Percentiles rank a stretch among this genome's conserved stretches.
phyloP scores from a whole-genome alignment of 2,888 invertebrate species.

The Yponomeuta plumbellus region DNA sequence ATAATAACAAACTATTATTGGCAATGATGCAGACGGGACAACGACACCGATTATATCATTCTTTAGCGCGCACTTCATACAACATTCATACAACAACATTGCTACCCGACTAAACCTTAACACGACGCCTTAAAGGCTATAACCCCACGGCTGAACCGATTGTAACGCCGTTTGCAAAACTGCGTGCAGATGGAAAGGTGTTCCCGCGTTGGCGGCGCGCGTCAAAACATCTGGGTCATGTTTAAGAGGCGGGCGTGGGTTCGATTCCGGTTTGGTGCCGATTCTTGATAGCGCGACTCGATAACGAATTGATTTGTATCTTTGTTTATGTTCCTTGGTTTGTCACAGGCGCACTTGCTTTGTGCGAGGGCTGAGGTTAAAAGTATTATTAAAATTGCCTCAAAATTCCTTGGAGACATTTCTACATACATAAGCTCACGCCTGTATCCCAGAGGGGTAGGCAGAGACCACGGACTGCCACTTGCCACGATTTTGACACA shows the following conservation, averaged over 20 bases:
- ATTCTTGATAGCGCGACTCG: constrained; percentile 1
- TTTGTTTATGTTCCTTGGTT: background rate
- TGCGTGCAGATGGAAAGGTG: constrained; percentile 27
- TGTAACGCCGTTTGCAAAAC: background rate
- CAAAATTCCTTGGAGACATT: too few species aligned
- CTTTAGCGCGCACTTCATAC: background rate
- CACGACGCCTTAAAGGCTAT: background rate
- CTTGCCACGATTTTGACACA: too few species aligned
- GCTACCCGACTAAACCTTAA: background rate
- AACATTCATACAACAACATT: background rate
- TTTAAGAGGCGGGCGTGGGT: constrained; percentile 35
- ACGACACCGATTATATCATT: constrained; percentile 10
- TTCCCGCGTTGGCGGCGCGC: constrained; percentile 41
- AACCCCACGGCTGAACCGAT: background rate
- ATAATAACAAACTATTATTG: constrained; percentile 4
- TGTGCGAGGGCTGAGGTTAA: background rate
- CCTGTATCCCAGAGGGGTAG: too few species aligned
- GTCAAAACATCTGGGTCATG: constrained; percentile 44
- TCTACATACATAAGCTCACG: too few species aligned
- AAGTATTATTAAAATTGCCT: background rate
- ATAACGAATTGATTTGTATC: constrained; percentile 4
- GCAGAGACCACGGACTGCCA: too few species aligned
- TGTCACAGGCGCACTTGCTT: background rate
- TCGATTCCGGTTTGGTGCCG: constrained; percentile 12
- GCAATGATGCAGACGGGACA: constrained; percentile 7